These are phyloP conservation scores for Phalacrocorax carbo DNA, from an alignment of 2,113 vertebrate species.

Conservation along the genomic window DNA sequence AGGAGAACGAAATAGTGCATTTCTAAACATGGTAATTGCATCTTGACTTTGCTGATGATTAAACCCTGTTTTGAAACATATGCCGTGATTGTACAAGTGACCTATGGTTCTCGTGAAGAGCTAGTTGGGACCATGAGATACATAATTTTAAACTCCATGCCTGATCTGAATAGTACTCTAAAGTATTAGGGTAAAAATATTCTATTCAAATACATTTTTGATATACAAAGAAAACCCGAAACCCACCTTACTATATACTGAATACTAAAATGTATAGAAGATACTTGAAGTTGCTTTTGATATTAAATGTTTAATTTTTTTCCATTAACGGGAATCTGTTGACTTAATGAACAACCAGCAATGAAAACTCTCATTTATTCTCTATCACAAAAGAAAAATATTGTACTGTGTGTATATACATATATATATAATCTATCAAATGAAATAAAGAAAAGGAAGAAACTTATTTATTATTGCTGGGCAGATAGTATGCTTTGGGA, in stretches of 20 bases:
- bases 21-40: slow-evolving; percentile 31
- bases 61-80: slow-evolving; percentile 40
- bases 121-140: neutral
- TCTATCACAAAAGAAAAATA: slow-evolving; percentile 48
- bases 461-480: slow-evolving; percentile 11
- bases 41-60: slow-evolving; percentile 27
- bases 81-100: slow-evolving; percentile 30
- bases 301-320: slow-evolving; percentile 52
- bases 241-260: slow-evolving; percentile 48
- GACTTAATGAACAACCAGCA: slow-evolving; percentile 33
- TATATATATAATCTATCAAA: slow-evolving; percentile 53
- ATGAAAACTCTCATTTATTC: slow-evolving; percentile 40
- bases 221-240: slow-evolving; percentile 1
- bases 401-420: slow-evolving; percentile 62
- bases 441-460: slow-evolving; percentile 55
- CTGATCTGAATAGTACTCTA: slow-evolving; percentile 35
- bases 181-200: slow-evolving; percentile 37
- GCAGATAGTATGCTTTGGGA: neutral
- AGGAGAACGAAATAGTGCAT: neutral
- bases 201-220: slow-evolving; percentile 60
- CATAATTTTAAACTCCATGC: slow-evolving; percentile 18
- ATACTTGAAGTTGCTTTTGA: slow-evolving; percentile 57
- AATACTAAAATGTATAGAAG: slow-evolving; percentile 12
- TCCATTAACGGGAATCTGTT: slow-evolving; percentile 38
- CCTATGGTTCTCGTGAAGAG: slow-evolving; percentile 41